Conservation (phyloP, 92 coral and sea anemone species). For the Palythoa grandiflora region DNA sequence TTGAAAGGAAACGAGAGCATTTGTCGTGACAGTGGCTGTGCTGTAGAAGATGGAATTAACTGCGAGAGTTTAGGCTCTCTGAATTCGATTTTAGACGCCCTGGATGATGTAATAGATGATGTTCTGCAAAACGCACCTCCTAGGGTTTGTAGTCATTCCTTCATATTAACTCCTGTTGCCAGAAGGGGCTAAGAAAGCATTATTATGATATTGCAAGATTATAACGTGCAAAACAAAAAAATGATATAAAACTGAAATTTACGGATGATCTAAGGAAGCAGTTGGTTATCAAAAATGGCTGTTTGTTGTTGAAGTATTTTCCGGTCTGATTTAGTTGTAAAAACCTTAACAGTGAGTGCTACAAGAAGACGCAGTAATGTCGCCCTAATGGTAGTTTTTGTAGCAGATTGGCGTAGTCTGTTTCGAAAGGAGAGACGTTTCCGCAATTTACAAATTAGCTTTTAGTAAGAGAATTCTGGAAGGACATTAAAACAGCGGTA, state of each 20-base stretch:
- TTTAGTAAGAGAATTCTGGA: neutral
- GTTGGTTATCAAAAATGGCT: neutral
- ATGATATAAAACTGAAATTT: neutral
- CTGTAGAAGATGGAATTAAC: constrained; percentile 15
- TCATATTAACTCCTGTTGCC: neutral
- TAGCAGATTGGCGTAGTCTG: neutral
- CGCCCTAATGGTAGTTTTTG: neutral
- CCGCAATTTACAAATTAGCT: constrained; percentile 19
- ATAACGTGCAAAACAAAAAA: neutral
- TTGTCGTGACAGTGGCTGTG: constrained; percentile 43
- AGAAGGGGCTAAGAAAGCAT: neutral
- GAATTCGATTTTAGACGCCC: constrained; percentile 71
- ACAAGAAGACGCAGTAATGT: neutral
- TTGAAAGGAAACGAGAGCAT: constrained; percentile 2
- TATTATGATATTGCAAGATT: neutral
- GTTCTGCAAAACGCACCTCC: constrained; percentile 69
- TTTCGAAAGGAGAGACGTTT: neutral
- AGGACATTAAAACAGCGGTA: neutral
- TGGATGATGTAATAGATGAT: constrained; percentile 76
- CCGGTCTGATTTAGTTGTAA: neutral
- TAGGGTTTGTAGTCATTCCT: constrained; percentile 71
- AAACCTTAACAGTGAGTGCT: neutral
- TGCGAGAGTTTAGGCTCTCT: constrained; percentile 59
- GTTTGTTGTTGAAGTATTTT: neutral
- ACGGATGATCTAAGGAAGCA: neutral